Conservation (phyloP, 2,113 vertebrate species). For the Andinoacara biseriatus region DNA sequence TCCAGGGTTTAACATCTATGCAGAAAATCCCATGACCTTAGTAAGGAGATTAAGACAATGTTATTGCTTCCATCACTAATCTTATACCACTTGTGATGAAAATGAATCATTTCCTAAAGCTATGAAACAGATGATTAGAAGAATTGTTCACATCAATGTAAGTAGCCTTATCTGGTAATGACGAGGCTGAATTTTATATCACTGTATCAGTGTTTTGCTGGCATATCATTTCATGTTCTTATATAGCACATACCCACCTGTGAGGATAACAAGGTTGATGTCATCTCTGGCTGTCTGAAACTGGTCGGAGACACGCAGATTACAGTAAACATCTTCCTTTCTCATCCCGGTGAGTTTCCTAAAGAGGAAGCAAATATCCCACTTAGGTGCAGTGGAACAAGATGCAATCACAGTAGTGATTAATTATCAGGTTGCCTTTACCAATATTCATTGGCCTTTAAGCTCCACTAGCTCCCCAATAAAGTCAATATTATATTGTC, state of each 20-base stretch:
- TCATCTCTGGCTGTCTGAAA: conserved; percentile 71
- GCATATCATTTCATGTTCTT: background rate
- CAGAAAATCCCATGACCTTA: conserved; percentile 80
- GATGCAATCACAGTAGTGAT: background rate
- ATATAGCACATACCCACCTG: conserved; percentile 59
- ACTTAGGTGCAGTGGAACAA: background rate
- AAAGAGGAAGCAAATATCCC: background rate
- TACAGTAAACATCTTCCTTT: conserved; percentile 77
- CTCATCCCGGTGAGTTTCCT: conserved; percentile 75
- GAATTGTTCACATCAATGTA: background rate
- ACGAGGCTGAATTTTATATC: background rate
- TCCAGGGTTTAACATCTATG: conserved; percentile 79
- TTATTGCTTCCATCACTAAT: background rate
- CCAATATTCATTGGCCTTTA: background rate
- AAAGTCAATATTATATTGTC: background rate
- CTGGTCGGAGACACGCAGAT: conserved; percentile 75
- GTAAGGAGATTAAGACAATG: background rate
- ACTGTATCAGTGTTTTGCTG: background rate
- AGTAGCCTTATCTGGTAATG: no score
- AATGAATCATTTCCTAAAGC: background rate
- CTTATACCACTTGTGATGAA: background rate
- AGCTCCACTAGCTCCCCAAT: background rate
- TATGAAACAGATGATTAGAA: background rate
- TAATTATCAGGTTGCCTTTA: background rate
- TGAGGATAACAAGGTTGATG: conserved; percentile 78